Base-by-base conservation (phyloP, 2,888 invertebrate genomes). In the Platypus cylindrus region DNA sequence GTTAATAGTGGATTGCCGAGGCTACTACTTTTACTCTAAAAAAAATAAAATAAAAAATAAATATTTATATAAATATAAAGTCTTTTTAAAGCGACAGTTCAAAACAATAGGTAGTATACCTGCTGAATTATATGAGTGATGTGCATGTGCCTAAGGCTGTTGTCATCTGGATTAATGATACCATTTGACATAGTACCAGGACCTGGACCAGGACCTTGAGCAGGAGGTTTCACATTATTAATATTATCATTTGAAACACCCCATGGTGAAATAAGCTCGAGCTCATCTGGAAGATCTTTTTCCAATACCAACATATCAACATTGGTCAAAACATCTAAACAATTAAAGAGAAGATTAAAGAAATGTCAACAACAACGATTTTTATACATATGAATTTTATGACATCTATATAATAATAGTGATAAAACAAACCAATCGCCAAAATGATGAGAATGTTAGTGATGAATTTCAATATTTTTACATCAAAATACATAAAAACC, bases 251-350 rank as follows among this genome's bases (percentile, higher is more conserved):
- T 52, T 2, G 51, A 40, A 23, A 70, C 60, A 41, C 78, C 75
- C 83, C 85, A 85, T 49, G 78, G 75, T 27, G 59, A 54, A 37
- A 77, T 74, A 34, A 74, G 71, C 63, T 87, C 81, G 48, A 91
- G 68, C 64, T 90, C 90, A 66, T 90, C 89, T 28, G 90, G 90
- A 51, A 91, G 74, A 64, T 87, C 83, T 65, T 87, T 86, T 65
- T 90, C 90, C 63, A 90, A 71, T 66, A 85, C 84, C 62, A 83
- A 81, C 74, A 85, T 83, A 59, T 82, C 81, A 60, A 78, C 75
- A 67, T 80, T 83, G 48, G 83, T 78, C 62, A 81, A 75, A 61
- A 80, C 76, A 73, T 83, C 84, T 78, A 65, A 47, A 54, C n/a
- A n/a, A n/a, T n/a, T n/a, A n/a, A n/a, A n/a, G n/a, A n/a, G n/a